Base-by-base conservation (phyloP, 2,888 invertebrate species). In the Cheilosia urbana region DNA sequence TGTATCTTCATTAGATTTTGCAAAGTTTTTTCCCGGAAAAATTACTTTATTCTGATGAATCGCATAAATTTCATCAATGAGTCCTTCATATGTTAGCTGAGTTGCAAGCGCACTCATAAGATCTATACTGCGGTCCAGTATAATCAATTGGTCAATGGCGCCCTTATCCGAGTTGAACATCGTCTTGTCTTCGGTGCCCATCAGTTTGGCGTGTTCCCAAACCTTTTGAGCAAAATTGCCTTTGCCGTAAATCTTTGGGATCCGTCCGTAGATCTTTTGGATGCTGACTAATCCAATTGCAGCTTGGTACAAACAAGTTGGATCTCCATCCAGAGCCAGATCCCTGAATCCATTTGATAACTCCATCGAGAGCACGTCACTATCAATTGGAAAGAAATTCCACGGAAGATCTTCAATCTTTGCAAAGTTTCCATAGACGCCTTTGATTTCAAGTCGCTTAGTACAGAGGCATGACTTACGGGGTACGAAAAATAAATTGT, bases 51-150 rank as follows among this genome's bases (percentile, higher is more conserved):
- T 95, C 88, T 94, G 95, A 88, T 95, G 96, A 78, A 99, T 97
- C 42, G 96, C 96, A 92, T 96, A 99, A 76, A 98, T 94, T 92
- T 99, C 99, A 93, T 99, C 99, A 87, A 99, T 97, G 7, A 99
- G 94, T 3, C 99, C 99, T 92, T 99, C 99, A 89, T 99, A 99
- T 0, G 99, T 99, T 42, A 99, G 94, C 90, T 99, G 99, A 0
- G 98, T 98, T 0, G 97, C 95, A 89, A 99, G 93, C 0, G 98
- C 97, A 58, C 98, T 97, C 60, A 99, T 94, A 69, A 98, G 94
- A 93, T 99, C 99, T 3, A 98, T 94, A 53, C 96, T 95, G 30
- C 99, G 94, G 92, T 99, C 99, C 1, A 99, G 93, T 57, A 99
- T 92, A 7, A 99, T 93, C 78, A 99, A 93, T 91, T 97, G 97